phyloP scores from a whole-genome alignment of 2,888 invertebrate species.

The Pharmacophagus antenor region DNA sequence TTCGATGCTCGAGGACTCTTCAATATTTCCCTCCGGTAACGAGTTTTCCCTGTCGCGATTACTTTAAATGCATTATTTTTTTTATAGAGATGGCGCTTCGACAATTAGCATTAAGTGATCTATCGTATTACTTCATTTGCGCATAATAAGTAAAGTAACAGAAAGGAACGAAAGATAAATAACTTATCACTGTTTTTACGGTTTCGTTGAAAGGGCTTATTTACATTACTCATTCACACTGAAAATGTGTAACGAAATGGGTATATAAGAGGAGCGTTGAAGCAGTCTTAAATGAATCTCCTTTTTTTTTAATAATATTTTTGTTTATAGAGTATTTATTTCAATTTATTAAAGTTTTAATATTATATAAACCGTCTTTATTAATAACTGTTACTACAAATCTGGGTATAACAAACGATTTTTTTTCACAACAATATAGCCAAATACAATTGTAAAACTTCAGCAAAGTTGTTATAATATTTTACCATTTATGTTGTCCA shows the following conservation, averaged over 20 bases:
- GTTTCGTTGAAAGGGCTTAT: not conserved
- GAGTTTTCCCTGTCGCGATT: slow-evolving; percentile 38
- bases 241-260: not conserved
- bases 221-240: not conserved
- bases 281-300: not conserved
- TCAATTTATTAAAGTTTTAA: no score
- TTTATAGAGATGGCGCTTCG: slow-evolving; percentile 29
- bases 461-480: not conserved
- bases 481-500: not conserved
- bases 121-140: slow-evolving; percentile 9
- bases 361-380: no score
- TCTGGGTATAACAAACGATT: no score
- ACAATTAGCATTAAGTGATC: slow-evolving; percentile 20
- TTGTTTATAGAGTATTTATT: no score
- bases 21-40: slow-evolving; percentile 35
- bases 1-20: slow-evolving; percentile 36
- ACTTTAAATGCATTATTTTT: slow-evolving; percentile 37
- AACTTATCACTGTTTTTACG: slow-evolving; percentile 9
- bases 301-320: not conserved
- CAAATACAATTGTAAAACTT: not conserved
- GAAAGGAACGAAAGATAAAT: slow-evolving; percentile 6
- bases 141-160: slow-evolving; percentile 8
- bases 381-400: no score
- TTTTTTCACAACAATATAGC: not conserved
- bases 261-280: not conserved